Conservation (phyloP, 2,888 invertebrate genomes). For the Pegoplata infirma region DNA sequence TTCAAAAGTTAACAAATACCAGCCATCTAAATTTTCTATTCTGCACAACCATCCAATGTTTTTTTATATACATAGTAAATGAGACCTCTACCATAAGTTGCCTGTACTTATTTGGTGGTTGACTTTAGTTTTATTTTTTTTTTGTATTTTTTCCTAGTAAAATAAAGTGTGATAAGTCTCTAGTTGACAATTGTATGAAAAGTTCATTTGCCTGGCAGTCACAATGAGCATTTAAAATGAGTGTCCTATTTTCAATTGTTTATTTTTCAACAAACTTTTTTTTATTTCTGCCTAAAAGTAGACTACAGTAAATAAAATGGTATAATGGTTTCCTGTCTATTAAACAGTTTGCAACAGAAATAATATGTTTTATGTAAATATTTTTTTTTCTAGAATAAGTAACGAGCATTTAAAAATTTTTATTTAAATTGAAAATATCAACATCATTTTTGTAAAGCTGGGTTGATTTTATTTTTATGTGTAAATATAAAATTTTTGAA, state of each 20-base stretch:
- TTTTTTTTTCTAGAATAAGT: too few species aligned
- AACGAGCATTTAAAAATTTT: too few species aligned
- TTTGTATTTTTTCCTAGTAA: neutral
- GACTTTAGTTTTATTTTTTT: neutral
- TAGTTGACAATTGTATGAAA: neutral
- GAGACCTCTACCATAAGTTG: neutral
- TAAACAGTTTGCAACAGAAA: too few species aligned
- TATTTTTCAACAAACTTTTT: neutral
- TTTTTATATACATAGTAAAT: neutral
- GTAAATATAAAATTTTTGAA: too few species aligned
- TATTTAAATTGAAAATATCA: too few species aligned
- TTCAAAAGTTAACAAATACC: neutral
- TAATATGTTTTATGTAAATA: too few species aligned
- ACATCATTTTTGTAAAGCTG: too few species aligned
- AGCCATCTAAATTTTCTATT: neutral
- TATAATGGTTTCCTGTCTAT: too few species aligned
- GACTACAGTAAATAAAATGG: neutral
- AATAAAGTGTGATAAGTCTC: conserved; percentile 1
- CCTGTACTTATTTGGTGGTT: neutral
- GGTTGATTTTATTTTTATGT: too few species aligned
- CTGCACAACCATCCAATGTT: neutral
- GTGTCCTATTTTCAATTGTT: neutral
- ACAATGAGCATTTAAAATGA: neutral
- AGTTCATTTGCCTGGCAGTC: neutral
- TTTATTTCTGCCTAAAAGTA: neutral